Evolutionary conservation across 2,113 vertebrate genomes (phyloP), one percentile per base, ranked within the genome.

Genomic region (Anoplopoma fimbria): DNA sequence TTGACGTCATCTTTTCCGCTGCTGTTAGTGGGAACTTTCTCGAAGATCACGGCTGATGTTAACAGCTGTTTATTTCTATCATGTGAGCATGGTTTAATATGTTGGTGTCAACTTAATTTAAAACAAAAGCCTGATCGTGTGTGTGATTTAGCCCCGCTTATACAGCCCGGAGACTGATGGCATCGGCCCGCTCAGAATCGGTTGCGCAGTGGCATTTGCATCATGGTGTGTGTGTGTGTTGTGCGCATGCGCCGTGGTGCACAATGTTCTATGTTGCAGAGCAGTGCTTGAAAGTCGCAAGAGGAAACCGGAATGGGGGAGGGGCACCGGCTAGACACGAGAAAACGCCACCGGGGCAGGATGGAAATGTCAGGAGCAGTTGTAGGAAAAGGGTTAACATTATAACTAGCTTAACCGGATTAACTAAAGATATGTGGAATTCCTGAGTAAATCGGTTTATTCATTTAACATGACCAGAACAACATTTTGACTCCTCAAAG

Each of bases 1-100:
- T 83, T 96, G 95, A 96, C 95, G 95, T 96, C 95, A 96, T 93
- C 91, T 87, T 93, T 94, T 95, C 94, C 93, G 92, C 88, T 89
- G 90, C 72, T 80, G 88, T 93, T 86, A 73, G 85, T 84, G 74
- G 83, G 93, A 95, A 95, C 87, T 86, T 96, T 96, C 94, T 95
- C 84, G 94, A 93, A 95, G 62, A 86, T 84, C 87, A 75, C 73
- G 81, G 71, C 31, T 57, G 68, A 45, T 82, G 60, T 63, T 65
- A 25, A 47, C 10, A 60, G 53, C 21, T 15, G 51, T 15, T 73
- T 12, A 4, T 38, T 70, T 17, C 1, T 40, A n/a, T 74, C 15
- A 9, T 3, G 40, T 36, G 63, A 64, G 21, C 27, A 25, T 14
- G 21, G 17, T 19, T 38, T 4, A 12, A 4, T 27, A 17, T 1